Conservation (phyloP, 1,140 invertebrate species). For the Drosophila persimilis region DNA sequence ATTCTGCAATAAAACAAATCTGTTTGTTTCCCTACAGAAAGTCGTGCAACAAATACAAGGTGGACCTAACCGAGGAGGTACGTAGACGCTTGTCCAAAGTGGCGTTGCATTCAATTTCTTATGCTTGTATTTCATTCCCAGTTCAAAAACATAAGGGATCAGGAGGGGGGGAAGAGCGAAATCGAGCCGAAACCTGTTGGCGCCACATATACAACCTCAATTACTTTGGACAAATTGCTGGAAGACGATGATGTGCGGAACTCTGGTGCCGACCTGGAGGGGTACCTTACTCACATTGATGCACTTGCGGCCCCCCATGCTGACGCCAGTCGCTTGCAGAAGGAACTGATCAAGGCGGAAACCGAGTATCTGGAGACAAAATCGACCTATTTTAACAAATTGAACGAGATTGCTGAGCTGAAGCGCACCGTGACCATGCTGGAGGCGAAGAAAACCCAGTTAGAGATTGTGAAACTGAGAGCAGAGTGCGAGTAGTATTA, state of each 20-base stretch:
- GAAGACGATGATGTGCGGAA: conserved; percentile 28
- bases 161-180: no score
- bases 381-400: conserved; percentile 37
- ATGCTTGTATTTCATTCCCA: background rate
- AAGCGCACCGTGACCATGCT: conserved; percentile 44
- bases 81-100: background rate
- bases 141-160: conserved; percentile 1
- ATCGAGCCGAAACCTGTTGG: background rate
- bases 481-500: conserved; percentile 47
- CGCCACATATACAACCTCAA: background rate
- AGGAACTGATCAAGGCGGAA: conserved; percentile 44
- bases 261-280: conserved; percentile 10
- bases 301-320: conserved; percentile 12
- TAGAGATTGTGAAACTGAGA: conserved; percentile 41
- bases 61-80: conserved; percentile 37
- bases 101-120: no score
- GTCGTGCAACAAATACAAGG: conserved; percentile 16
- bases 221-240: conserved; percentile 33
- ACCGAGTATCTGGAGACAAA: conserved; percentile 46
- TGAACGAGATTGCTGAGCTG: conserved; percentile 47
- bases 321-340: conserved; percentile 37
- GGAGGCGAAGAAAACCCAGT: conserved; percentile 47
- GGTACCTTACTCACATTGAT: conserved; percentile 31
- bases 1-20: background rate
- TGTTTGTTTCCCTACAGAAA: conserved; percentile 11